A percentile compares a stretch with the other conserved stretches of the same genome.
Evolutionary conservation across 2,888 invertebrate genomes (phyloP).

Genomic region (Torymus tubicola): DNA sequence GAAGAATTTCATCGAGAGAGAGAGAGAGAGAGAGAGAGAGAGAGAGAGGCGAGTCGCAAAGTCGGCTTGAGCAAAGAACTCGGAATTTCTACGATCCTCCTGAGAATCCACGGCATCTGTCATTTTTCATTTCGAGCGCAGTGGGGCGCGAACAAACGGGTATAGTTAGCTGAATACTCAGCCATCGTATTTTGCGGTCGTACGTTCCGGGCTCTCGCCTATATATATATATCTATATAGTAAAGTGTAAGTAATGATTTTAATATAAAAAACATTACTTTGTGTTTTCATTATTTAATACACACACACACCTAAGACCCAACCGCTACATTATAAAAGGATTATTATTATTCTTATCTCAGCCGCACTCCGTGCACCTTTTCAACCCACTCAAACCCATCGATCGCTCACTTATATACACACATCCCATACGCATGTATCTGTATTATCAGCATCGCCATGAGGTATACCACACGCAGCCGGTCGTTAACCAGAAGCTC

Average conservation of each 20-base stretch:
- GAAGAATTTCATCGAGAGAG: background rate
- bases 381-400: background rate
- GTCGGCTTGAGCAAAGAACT: constrained; percentile 11
- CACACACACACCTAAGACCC: too few species aligned
- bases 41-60: constrained; percentile 5
- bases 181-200: background rate
- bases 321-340: too few species aligned
- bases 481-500: constrained; percentile 48
- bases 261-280: too few species aligned
- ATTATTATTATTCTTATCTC: too few species aligned
- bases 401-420: constrained; percentile 14
- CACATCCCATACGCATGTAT: background rate
- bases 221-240: background rate
- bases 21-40: too few species aligned
- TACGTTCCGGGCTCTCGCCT: background rate
- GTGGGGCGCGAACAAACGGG: constrained; percentile 34
- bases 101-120: constrained; percentile 48
- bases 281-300: too few species aligned
- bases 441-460: constrained; percentile 6
- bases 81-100: constrained; percentile 27
- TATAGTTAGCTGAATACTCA: constrained; percentile 33
- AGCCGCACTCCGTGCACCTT: background rate
- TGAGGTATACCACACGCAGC: background rate
- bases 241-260: too few species aligned
- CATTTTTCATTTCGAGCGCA: constrained; percentile 47